Evolutionary conservation across 2,888 invertebrate species (phyloP).

Genomic region (Linnaemya tessellans): DNA sequence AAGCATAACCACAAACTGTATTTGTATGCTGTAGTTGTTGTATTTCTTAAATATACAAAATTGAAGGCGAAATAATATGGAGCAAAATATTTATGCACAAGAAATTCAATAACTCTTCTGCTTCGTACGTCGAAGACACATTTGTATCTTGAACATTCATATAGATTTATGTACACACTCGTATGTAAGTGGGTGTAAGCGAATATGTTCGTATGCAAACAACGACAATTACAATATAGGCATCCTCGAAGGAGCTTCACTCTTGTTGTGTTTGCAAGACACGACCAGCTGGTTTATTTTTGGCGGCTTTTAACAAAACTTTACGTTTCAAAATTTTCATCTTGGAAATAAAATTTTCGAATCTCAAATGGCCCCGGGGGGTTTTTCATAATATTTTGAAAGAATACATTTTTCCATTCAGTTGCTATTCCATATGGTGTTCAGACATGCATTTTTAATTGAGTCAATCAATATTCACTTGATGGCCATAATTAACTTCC

Average conservation of each 20-base stretch:
- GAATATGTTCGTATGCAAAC: not conserved
- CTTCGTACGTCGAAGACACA: not conserved
- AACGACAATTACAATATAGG: slow-evolving; percentile 14
- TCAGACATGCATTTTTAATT: too few relatives aligned
- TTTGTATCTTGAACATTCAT: not conserved
- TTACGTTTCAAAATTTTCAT: too few relatives aligned
- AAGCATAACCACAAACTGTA: slow-evolving; percentile 46
- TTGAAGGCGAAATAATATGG: slow-evolving; percentile 4
- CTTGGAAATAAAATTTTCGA: too few relatives aligned
- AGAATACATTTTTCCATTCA: too few relatives aligned
- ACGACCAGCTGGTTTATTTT: not conserved
- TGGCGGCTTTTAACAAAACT: too few relatives aligned
- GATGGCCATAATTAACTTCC: too few relatives aligned
- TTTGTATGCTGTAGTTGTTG: slow-evolving; percentile 10
- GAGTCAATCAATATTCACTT: too few relatives aligned
- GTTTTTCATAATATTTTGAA: too few relatives aligned
- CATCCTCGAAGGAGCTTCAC: not conserved
- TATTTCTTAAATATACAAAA: slow-evolving; percentile 35
- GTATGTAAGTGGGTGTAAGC: not conserved
- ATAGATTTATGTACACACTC: not conserved
- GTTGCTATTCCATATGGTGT: too few relatives aligned
- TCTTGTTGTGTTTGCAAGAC: not conserved
- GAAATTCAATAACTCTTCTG: slow-evolving; percentile 2
- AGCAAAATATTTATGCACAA: not conserved
- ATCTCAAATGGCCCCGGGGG: too few relatives aligned